Percentiles rank a stretch among this genome's conserved stretches.
phyloP scores from a whole-genome alignment of 2,113 vertebrate species.

The Carettochelys insculpta region DNA sequence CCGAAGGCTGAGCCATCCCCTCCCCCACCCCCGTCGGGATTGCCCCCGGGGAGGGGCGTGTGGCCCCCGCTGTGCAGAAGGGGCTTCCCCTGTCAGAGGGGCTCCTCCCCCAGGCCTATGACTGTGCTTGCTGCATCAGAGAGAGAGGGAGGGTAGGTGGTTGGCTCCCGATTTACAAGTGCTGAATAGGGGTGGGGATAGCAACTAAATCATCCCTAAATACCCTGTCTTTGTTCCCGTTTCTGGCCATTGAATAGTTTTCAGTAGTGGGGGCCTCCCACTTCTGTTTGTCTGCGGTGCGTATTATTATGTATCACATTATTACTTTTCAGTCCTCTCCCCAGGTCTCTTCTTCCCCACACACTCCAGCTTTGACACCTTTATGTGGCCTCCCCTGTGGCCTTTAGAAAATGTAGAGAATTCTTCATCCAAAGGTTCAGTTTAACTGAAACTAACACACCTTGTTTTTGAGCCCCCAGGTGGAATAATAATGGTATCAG shows the following conservation, averaged over 20 bases:
- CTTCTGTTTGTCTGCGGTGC: background rate
- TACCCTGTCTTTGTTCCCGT: background rate
- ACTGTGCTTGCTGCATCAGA: background rate
- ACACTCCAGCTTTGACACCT: background rate
- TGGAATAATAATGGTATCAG: background rate
- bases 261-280: background rate
- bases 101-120: background rate
- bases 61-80: background rate
- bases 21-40: background rate
- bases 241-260: background rate
- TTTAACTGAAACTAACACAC: background rate
- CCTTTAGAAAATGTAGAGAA: background rate
- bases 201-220: background rate
- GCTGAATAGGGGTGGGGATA: background rate
- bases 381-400: background rate
- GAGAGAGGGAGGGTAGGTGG: background rate
- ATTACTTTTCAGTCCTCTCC: background rate
- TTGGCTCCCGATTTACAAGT: background rate
- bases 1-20: background rate
- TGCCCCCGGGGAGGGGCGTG: background rate
- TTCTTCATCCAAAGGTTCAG: background rate
- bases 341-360: background rate
- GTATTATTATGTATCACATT: background rate
- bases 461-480: background rate
- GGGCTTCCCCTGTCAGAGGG: slow-evolving; percentile 18